Conservation (phyloP, 2,888 invertebrate genomes). For the Dicyrtoma fusca region DNA sequence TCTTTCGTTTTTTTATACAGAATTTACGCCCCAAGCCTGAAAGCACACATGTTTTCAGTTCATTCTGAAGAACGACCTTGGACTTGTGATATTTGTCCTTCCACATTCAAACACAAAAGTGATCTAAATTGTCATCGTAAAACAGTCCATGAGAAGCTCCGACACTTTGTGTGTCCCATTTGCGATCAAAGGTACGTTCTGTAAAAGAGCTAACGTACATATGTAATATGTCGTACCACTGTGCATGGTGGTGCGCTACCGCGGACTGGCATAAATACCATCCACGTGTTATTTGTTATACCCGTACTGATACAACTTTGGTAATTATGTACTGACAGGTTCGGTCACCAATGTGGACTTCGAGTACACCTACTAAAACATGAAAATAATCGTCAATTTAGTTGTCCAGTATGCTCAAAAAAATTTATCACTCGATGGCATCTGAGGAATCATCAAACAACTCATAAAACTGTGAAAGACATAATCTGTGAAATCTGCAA, state of each 20-base stretch:
- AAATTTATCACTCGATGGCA: constrained; percentile 37
- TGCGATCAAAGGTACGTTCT: constrained; percentile 31
- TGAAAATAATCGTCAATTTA: constrained; percentile 32
- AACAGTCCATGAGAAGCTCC: constrained; percentile 34
- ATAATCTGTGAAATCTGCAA: constrained; percentile 29
- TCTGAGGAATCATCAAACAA: constrained; percentile 33
- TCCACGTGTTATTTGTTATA: too few relatives aligned
- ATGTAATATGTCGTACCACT: too few relatives aligned
- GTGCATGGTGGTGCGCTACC: too few relatives aligned
- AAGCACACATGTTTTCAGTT: constrained; percentile 39
- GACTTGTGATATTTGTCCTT: constrained; percentile 36
- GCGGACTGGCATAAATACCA: too few relatives aligned
- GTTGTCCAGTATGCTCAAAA: constrained; percentile 28
- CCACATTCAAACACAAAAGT: constrained; percentile 39
- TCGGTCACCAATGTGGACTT: constrained; percentile 37
- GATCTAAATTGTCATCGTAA: constrained; percentile 39
- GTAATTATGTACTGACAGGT: constrained; percentile 11
- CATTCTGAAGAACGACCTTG: constrained; percentile 37
- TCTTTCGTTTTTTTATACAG: constrained; percentile 1
- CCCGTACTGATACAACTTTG: neutral
- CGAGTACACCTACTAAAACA: constrained; percentile 35
- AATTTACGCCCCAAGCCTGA: constrained; percentile 34
- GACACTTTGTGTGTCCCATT: constrained; percentile 33
- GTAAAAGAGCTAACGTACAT: too few relatives aligned
- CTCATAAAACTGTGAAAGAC: constrained; percentile 31